Conservation (phyloP, 2,797 vertebrate species). For the Intellagama lesueurii region DNA sequence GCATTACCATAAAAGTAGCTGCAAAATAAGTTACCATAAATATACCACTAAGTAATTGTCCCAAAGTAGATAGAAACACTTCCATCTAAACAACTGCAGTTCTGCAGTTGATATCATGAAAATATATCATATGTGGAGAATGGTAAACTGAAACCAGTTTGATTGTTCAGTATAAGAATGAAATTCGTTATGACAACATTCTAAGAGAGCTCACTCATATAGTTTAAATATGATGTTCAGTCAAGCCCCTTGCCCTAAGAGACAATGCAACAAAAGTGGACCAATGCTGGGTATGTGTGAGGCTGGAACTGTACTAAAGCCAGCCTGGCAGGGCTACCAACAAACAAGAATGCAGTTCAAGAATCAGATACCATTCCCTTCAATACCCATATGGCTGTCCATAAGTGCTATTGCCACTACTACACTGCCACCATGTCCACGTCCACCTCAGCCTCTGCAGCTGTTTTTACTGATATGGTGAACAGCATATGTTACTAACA, state of each 20-base stretch:
- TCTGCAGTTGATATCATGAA: not conserved
- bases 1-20: not conserved
- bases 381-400: not conserved
- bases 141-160: not conserved
- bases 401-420: too few relatives aligned
- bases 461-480: not conserved
- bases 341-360: not conserved
- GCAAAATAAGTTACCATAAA: not conserved
- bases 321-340: too few relatives aligned
- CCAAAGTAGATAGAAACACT: not conserved
- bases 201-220: too few relatives aligned
- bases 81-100: not conserved
- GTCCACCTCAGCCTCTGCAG: not conserved
- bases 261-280: too few relatives aligned
- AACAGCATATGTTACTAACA: too few relatives aligned
- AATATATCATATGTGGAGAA: constrained; percentile 7
- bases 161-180: not conserved
- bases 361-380: not conserved
- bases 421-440: not conserved
- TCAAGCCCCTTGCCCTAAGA: too few relatives aligned
- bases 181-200: too few relatives aligned
- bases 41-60: not conserved
- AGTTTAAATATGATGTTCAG: too few relatives aligned
- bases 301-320: too few relatives aligned
- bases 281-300: too few relatives aligned